Evolutionary conservation across 2,888 invertebrate species (phyloP).

Genomic region (Antheraea assamensis): DNA sequence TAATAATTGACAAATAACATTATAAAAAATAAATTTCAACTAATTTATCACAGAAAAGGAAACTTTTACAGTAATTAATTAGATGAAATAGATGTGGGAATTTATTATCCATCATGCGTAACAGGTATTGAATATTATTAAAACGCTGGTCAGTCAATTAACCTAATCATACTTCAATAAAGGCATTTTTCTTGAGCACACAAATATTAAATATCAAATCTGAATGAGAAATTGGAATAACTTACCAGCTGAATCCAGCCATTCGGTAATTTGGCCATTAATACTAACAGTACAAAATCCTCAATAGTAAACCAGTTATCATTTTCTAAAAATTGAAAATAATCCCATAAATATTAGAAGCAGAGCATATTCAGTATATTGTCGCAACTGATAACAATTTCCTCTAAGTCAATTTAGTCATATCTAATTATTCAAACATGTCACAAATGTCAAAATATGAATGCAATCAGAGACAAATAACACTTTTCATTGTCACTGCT

Average conservation of each 20-base stretch:
- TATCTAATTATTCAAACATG: conserved; percentile 33
- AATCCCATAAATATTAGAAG: conserved; percentile 28
- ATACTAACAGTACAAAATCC: conserved; percentile 59
- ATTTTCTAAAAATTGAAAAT: conserved; percentile 27
- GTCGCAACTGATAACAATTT: conserved; percentile 43
- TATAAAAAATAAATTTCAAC: background rate
- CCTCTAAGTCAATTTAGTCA: conserved; percentile 22
- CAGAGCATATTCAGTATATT: conserved; percentile 30
- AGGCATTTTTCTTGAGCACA: conserved; percentile 52
- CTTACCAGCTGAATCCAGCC: conserved; percentile 83
- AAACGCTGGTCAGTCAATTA: conserved; percentile 51
- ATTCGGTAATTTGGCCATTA: conserved; percentile 81
- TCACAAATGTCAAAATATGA: conserved; percentile 31
- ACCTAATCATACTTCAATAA: conserved; percentile 59
- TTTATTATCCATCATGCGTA: background rate
- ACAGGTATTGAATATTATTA: conserved; percentile 2
- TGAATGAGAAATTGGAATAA: conserved; percentile 37
- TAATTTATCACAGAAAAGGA: background rate
- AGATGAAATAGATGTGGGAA: background rate
- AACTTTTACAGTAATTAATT: background rate
- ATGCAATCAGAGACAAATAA: background rate
- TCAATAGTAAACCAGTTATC: conserved; percentile 40
- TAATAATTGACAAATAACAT: background rate
- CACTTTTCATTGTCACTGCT: no score
- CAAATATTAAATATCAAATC: conserved; percentile 57